Conservation (phyloP, 1,140 invertebrate genomes). For the Lordiphosa clarofinis region DNA sequence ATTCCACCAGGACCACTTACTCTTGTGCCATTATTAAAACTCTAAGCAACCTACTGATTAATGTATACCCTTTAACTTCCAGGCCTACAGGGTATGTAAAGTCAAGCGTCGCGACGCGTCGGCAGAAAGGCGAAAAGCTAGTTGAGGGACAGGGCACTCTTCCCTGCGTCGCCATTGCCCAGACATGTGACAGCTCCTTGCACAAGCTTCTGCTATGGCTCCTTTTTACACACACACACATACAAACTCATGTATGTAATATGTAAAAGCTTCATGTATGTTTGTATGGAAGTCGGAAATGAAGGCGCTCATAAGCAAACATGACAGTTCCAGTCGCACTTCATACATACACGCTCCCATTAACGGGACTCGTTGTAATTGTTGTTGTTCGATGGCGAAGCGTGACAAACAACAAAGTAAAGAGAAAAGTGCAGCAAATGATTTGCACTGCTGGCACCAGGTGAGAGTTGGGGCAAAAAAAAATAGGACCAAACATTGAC, state of each 20-base stretch:
- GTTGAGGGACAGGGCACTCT: constrained; percentile 11
- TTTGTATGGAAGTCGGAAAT: constrained; percentile 33
- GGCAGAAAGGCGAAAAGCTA: neutral
- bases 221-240: constrained; percentile 1
- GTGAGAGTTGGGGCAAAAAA: constrained; percentile 11
- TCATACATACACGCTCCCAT: constrained; percentile 47
- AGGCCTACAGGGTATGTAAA: neutral
- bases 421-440: constrained; percentile 41
- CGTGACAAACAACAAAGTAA: constrained; percentile 57
- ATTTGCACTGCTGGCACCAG: constrained; percentile 1
- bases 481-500: constrained; percentile 30
- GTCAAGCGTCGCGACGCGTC: neutral
- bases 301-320: constrained; percentile 64
- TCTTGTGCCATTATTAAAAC: no score
- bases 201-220: constrained; percentile 10
- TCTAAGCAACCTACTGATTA: no score
- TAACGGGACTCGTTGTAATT: constrained; percentile 42
- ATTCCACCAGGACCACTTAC: no score
- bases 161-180: constrained; percentile 18
- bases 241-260: constrained; percentile 3
- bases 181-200: constrained; percentile 59
- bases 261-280: constrained; percentile 4
- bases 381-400: constrained; percentile 48
- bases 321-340: constrained; percentile 50
- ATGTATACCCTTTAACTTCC: neutral